phyloP scores from a whole-genome alignment of 2,888 invertebrate species.

The Drosophila infuscata region DNA sequence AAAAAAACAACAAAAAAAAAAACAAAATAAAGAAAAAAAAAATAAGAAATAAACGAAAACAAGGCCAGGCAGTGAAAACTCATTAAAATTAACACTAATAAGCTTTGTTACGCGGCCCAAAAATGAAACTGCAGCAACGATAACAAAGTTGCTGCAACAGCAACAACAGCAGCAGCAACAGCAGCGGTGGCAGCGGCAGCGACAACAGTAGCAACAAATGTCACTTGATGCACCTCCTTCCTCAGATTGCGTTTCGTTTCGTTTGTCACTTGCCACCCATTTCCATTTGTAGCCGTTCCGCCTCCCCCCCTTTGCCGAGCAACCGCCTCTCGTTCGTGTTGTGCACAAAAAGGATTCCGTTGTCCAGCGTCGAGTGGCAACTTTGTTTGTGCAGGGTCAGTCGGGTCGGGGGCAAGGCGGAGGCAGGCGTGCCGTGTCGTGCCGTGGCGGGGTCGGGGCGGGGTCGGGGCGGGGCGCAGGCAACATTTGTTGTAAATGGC shows the following conservation, averaged over 20 bases:
- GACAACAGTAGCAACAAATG: slow-evolving; percentile 50
- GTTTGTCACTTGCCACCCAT: slow-evolving; percentile 56
- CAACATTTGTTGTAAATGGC: slow-evolving; percentile 69
- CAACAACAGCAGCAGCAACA: slow-evolving; percentile 5
- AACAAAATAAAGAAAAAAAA: not conserved
- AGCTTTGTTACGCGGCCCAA: slow-evolving; percentile 63
- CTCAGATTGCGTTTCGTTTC: slow-evolving; percentile 26
- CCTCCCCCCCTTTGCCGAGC: not conserved
- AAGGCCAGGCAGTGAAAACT: slow-evolving; percentile 67
- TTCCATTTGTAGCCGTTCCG: slow-evolving; percentile 24
- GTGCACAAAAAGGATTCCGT: slow-evolving; percentile 65
- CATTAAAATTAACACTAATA: slow-evolving; percentile 72
- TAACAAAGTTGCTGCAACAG: slow-evolving; percentile 59
- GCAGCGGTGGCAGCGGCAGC: slow-evolving; percentile 40
- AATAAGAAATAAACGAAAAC: slow-evolving; percentile 28
- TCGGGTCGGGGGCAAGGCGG: not conserved
- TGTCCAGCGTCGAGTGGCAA: slow-evolving; percentile 57
- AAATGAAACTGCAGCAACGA: slow-evolving; percentile 57
- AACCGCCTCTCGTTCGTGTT: slow-evolving; percentile 30
- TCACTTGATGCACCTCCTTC: slow-evolving; percentile 56
- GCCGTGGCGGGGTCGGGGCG: too few species aligned
- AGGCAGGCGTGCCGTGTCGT: not conserved
- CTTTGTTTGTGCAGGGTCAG: slow-evolving; percentile 22
- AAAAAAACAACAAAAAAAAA: not conserved
- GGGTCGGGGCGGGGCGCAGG: slow-evolving; percentile 29